Conservation (phyloP, 2,797 vertebrate species). For the Sciaenops ocellatus region DNA sequence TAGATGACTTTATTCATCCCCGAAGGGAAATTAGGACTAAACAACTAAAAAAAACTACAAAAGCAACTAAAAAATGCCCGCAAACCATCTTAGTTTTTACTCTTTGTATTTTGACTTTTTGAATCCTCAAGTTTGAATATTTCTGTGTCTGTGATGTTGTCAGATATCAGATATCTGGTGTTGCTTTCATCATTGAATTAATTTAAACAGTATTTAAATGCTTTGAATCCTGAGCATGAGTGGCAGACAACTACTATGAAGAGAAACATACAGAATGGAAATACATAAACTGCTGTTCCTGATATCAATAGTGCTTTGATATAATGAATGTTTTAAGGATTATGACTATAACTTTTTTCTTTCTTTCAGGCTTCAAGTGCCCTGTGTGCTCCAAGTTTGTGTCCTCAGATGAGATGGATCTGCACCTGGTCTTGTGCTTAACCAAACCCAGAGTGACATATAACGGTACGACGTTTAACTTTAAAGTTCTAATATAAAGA, state of each 20-base stretch:
- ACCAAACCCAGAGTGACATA: slow-evolving; percentile 98
- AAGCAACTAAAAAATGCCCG: too few relatives aligned
- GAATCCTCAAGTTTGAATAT: too few relatives aligned
- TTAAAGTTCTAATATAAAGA: background rate
- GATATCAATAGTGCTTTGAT: background rate
- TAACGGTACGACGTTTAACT: slow-evolving; percentile 88
- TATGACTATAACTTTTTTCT: too few relatives aligned
- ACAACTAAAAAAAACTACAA: too few relatives aligned
- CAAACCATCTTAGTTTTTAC: too few relatives aligned
- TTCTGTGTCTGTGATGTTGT: too few relatives aligned
- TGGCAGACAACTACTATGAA: background rate
- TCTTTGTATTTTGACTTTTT: too few relatives aligned
- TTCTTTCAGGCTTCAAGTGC: slow-evolving; percentile 93
- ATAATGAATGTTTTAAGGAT: too few relatives aligned
- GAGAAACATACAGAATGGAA: background rate
- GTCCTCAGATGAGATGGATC: slow-evolving; percentile 97
- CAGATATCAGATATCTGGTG: too few relatives aligned
- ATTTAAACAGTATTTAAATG: background rate
- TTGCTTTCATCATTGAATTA: too few relatives aligned
- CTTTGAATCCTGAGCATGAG: background rate
- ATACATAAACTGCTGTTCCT: background rate
- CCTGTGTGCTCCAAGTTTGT: slow-evolving; percentile 98
- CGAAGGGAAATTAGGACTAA: too few relatives aligned
- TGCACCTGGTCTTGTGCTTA: slow-evolving; percentile 97
- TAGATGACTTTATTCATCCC: too few relatives aligned